Conservation (phyloP, 2,888 invertebrate species). For the Eulithis prunata region DNA sequence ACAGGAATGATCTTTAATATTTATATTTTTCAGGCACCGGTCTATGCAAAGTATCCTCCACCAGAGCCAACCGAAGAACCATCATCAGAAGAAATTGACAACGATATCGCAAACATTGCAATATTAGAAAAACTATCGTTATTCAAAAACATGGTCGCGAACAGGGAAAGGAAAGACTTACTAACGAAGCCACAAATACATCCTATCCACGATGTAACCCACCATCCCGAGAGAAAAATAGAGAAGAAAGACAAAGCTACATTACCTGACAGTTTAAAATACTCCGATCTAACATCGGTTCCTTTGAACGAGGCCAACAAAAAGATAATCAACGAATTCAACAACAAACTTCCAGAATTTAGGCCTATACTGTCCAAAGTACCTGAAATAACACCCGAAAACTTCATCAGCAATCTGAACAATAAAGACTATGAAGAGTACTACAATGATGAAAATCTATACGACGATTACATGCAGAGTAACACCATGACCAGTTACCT, state of each 20-base stretch:
- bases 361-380: slow-evolving; percentile 69
- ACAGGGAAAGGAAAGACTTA: slow-evolving; percentile 56
- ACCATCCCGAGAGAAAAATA: slow-evolving; percentile 67
- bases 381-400: slow-evolving; percentile 58
- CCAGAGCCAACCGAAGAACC: slow-evolving; percentile 24
- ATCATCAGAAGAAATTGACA: slow-evolving; percentile 51
- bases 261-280: slow-evolving; percentile 41
- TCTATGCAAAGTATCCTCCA: slow-evolving; percentile 54
- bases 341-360: slow-evolving; percentile 58
- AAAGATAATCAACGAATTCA: slow-evolving; percentile 27
- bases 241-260: slow-evolving; percentile 74
- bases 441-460: slow-evolving; percentile 73
- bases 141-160: slow-evolving; percentile 67
- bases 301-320: slow-evolving; percentile 30
- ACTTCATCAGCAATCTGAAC: slow-evolving; percentile 52
- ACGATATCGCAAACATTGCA: slow-evolving; percentile 57
- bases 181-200: slow-evolving; percentile 68
- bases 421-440: slow-evolving; percentile 68
- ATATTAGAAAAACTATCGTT: slow-evolving; percentile 68
- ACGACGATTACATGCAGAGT: slow-evolving; percentile 78
- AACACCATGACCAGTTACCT: slow-evolving; percentile 78
- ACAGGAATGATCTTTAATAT: background rate
- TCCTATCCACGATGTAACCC: slow-evolving; percentile 66
- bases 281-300: slow-evolving; percentile 26
- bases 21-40: slow-evolving; percentile 58